These are phyloP conservation scores for Watsonalla binaria DNA, from an alignment of 2,888 invertebrate species.

Conservation along the genomic window DNA sequence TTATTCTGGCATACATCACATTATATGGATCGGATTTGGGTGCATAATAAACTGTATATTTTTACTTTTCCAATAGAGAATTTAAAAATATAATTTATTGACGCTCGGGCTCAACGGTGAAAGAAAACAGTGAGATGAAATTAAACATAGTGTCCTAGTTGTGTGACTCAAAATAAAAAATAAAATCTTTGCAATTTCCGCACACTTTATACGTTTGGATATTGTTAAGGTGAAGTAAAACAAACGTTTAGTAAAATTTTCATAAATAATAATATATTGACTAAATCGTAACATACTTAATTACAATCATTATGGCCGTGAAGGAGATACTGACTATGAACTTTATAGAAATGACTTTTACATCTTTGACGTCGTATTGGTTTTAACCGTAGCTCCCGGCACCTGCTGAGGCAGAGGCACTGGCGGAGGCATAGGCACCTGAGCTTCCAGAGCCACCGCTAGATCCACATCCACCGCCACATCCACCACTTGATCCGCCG, in stretches of 20 bases:
- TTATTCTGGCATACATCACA: no score
- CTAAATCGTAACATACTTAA: conserved; percentile 15
- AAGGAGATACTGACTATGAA: not conserved
- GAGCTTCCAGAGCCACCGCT: conserved; percentile 3
- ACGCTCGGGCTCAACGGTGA: no score
- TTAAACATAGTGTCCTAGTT: no score
- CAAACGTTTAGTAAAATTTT: conserved; percentile 6
- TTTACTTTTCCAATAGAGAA: no score
- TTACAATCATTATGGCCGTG: conserved; percentile 22
- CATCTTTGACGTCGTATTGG: not conserved
- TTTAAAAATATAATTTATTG: no score
- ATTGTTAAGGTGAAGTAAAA: not conserved
- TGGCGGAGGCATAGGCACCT: not conserved
- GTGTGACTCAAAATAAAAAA: no score
- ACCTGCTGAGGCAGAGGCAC: not conserved
- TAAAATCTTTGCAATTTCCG: no score
- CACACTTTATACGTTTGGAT: not conserved
- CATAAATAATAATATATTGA: conserved; percentile 25
- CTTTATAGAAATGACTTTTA: no score
- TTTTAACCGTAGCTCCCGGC: conserved; percentile 1
- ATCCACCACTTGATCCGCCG: not conserved
- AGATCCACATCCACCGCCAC: conserved; percentile 6
- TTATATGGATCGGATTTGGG: no score
- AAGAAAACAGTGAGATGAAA: no score
- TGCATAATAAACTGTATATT: no score